Conservation (phyloP, 2,888 invertebrate genomes). For the Ptilodon capucinus region DNA sequence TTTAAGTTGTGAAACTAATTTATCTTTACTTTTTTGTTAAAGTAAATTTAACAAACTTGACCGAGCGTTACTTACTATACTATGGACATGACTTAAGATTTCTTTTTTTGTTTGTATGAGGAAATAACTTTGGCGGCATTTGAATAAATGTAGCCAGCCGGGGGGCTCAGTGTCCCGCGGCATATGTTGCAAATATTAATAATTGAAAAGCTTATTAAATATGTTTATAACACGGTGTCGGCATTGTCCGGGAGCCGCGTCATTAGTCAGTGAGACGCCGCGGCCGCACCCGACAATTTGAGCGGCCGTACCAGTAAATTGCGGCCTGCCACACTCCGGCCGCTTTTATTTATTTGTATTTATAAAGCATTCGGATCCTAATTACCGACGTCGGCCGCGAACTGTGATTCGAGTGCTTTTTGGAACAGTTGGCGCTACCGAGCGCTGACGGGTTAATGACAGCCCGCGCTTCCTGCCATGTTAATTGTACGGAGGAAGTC, state of each 20-base stretch:
- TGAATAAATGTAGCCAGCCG: too few relatives aligned
- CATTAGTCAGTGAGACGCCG: constrained; percentile 76
- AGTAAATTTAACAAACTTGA: too few relatives aligned
- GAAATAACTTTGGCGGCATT: too few relatives aligned
- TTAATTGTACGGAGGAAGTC: constrained; percentile 77
- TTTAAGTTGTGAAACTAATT: too few relatives aligned
- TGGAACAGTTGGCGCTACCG: constrained; percentile 70
- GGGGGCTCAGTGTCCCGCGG: constrained; percentile 37
- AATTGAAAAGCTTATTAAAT: constrained; percentile 69
- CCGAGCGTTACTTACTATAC: too few relatives aligned
- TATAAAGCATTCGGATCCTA: constrained; percentile 74
- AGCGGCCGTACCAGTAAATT: constrained; percentile 69
- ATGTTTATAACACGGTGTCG: constrained; percentile 59
- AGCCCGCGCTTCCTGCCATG: constrained; percentile 76
- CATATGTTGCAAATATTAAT: constrained; percentile 65
- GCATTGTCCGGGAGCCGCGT: constrained; percentile 62
- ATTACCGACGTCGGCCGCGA: constrained; percentile 69
- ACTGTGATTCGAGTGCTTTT: constrained; percentile 73
- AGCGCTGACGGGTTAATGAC: constrained; percentile 79
- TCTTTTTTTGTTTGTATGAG: too few relatives aligned
- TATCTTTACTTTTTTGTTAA: too few relatives aligned
- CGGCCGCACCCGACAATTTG: constrained; percentile 71
- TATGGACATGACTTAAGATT: too few relatives aligned
- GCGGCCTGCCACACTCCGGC: constrained; percentile 72
- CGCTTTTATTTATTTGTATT: constrained; percentile 80